A percentile compares a stretch with the other conserved stretches of the same genome.
These are phyloP conservation scores for Uloborus plumipes DNA, from an alignment of 2,888 invertebrate species.

Conservation along the genomic window DNA sequence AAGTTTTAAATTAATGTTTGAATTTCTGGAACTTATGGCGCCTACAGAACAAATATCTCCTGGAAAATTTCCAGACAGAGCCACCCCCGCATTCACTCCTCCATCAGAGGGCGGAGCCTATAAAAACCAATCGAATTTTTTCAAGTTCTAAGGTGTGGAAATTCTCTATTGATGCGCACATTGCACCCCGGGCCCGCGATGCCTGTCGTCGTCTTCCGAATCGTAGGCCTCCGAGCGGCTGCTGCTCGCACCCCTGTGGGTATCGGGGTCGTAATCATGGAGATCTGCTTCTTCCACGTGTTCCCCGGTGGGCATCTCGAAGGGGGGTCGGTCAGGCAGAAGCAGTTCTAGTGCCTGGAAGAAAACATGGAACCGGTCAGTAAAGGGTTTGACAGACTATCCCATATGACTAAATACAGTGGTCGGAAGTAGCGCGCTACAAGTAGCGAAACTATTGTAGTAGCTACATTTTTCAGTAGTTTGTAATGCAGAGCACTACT, in stretches of 20 bases:
- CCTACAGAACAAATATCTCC: too few species aligned
- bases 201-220: slow-evolving; percentile 79
- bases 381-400: too few species aligned
- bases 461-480: too few species aligned
- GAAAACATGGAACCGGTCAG: slow-evolving; percentile 22
- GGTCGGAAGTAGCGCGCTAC: too few species aligned
- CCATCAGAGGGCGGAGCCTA: too few species aligned
- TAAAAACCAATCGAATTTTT: neutral
- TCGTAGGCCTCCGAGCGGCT: slow-evolving; percentile 81
- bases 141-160: slow-evolving; percentile 10
- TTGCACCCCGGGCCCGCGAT: slow-evolving; percentile 79
- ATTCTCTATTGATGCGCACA: slow-evolving; percentile 82
- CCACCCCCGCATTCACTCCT: too few species aligned
- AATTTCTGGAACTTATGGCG: too few species aligned
- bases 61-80: too few species aligned
- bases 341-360: slow-evolving; percentile 80
- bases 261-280: slow-evolving; percentile 80
- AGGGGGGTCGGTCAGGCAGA: slow-evolving; percentile 80
- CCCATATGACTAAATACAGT: too few species aligned
- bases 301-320: slow-evolving; percentile 82
- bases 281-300: slow-evolving; percentile 89
- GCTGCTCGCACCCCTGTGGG: slow-evolving; percentile 69
- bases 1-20: too few species aligned
- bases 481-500: too few species aligned
- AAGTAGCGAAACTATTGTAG: too few species aligned